Base-by-base conservation (phyloP, 1,140 invertebrate genomes). In the Homalodisca vitripennis region DNA sequence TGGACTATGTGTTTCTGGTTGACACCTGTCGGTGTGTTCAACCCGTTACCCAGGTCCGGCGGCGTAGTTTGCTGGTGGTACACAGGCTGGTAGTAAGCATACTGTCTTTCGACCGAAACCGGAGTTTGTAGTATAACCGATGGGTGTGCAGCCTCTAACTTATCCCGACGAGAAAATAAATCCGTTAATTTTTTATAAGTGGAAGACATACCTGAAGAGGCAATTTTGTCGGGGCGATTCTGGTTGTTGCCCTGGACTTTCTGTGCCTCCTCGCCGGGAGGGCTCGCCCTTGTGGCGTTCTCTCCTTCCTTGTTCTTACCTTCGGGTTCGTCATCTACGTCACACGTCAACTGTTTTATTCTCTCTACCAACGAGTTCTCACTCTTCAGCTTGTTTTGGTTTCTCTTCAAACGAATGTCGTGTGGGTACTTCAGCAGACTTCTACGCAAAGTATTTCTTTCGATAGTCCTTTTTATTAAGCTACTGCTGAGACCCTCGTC, bases 261-360 rank as follows among this genome's bases (percentile, higher is more conserved):
- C 53, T 78, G 3, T 74, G 72, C 71, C 72, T 84, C 79, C 77
- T 84, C 80, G 48, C 86, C 80, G 20, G 84, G 79, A n/a, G 84
- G 83, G 73, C 83, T 83, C 0, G 82, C 78, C 22, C 62, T 73
- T 2, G 14, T 73, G 68, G 10, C 75, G 27, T 72, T 68, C 13
- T 72, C 63, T 53, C 46, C 48, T n/a, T 70, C 67, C 20, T 66
- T 47, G 2, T 60, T 55, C 70, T 73, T 71, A 47, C 73, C 73
- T 32, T 73, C 71, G 1, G 74, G 71, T 2, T 88, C 85, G 3
- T 92, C 89, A 66, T 91, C 89, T 53, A 92, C 88, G 71, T 92
- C 89, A 76, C 91, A 93, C 0, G 91, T 94, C 20, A 93, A 79
- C 73, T 91, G 87, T 48, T 89, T 86, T 67, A 93, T 93, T 55